Base-by-base conservation (phyloP, 37 sponge, comb jelly and placozoan genomes). In the Cliona cf. orientalis region DNA sequence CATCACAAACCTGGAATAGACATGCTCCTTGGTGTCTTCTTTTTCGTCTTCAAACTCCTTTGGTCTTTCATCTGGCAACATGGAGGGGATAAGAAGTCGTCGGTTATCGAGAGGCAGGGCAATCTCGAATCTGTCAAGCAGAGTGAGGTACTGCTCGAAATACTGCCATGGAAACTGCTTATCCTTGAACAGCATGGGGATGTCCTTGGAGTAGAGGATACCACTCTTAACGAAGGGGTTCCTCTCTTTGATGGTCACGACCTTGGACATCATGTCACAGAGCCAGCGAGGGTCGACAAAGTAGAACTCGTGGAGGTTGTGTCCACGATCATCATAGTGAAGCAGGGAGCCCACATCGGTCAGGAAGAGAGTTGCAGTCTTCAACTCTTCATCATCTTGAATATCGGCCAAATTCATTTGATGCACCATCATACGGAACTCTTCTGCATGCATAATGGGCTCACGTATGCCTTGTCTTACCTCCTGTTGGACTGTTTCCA, bases 211-310 rank as follows among this genome's bases (percentile, higher is more conserved):
- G 53, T 77, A 65, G 26, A 91, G 80, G 28, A 95, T 95, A 21
- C 94, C 94, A 36, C 90, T 87, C 38, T 65, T 75, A 11, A 95
- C 79, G 73, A 79, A 95, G 0, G 91, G 94, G 74, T 91, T 95
- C 69, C 64, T 81, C 77, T 91, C 91, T 17, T 84, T 78, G 61
- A 96, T 79, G 12, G 93, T 92, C 12, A 96, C 85, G 1, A 96
- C 77, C 19, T 82, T 89, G 34, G 93, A 85, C 91, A 96, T 96
- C 88, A 96, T 89, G 46, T 96, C 88, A 58, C 91, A 92, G 25
- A 96, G 88, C 96, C 96, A 96, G 44, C 88, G 87, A 28, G 96
- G 96, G 40, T 96, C 93, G 45, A 92, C 67, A 62, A 96, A 96
- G 72, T 90, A 89, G 45, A 96, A 82, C 72, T 96, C 91, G 69